Evolutionary conservation across 2,113 vertebrate species (phyloP).

Genomic region (Desmodus rotundus): DNA sequence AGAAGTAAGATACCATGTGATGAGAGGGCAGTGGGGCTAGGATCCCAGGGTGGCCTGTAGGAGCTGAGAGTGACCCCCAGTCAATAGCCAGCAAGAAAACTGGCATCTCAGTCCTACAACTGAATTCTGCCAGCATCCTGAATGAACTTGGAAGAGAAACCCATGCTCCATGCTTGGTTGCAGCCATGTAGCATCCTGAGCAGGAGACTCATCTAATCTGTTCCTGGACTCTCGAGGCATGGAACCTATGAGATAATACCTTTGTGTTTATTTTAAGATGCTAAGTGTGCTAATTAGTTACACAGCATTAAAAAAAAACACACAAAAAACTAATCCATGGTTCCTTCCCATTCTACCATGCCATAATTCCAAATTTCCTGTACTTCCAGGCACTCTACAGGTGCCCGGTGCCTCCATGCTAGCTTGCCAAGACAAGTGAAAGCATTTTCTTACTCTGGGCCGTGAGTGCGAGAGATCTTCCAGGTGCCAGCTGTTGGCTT

Average conservation of each 20-base stretch:
- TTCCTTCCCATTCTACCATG: background rate
- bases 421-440: background rate
- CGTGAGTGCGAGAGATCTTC: background rate
- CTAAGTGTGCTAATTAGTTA: background rate
- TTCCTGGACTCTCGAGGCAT: background rate
- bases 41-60: background rate
- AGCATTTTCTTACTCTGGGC: background rate
- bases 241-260: background rate
- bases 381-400: background rate
- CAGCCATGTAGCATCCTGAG: background rate
- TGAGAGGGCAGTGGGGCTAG: background rate
- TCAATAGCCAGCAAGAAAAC: background rate
- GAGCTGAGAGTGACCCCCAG: background rate
- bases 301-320: background rate
- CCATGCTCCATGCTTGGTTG: background rate
- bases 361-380: background rate
- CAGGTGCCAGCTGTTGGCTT: background rate
- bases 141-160: background rate
- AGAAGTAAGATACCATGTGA: background rate
- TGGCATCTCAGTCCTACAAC: background rate
- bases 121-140: background rate
- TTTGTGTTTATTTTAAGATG: background rate
- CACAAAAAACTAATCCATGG: accelerated
- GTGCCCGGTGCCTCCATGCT: background rate
- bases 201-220: background rate